Evolutionary conservation across 1,140 invertebrate genomes (phyloP).

Genomic region (Cyphomyrmex costatus): DNA sequence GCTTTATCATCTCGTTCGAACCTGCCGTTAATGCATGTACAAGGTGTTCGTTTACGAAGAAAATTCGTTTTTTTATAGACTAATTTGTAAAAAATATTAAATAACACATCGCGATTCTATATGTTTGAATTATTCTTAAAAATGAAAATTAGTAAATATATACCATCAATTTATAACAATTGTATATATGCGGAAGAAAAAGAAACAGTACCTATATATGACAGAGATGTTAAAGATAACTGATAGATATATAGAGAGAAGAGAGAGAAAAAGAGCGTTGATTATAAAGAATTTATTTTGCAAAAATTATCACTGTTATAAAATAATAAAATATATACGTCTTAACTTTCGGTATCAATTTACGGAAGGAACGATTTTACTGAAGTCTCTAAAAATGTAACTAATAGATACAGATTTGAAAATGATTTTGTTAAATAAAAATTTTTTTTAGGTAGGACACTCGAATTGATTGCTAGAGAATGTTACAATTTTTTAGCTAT

Average conservation of each 20-base stretch:
- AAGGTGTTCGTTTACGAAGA: neutral
- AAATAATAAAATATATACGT: no score
- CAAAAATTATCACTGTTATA: neutral
- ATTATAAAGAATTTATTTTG: neutral
- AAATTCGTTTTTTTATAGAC: conserved; percentile 1
- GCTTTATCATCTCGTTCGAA: conserved; percentile 5
- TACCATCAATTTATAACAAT: neutral
- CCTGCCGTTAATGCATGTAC: conserved; percentile 15
- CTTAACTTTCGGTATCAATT: neutral
- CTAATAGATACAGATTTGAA: no score
- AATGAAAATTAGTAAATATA: neutral
- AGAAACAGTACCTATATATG: neutral
- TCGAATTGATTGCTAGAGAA: no score
- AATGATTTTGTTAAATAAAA: no score
- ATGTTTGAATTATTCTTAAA: neutral
- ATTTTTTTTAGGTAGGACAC: no score
- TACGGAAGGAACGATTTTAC: no score
- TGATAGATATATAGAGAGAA: no score
- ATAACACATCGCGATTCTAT: neutral
- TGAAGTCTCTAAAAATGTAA: no score
- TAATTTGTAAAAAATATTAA: conserved; percentile 1
- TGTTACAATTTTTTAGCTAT: no score
- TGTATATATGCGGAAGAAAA: neutral
- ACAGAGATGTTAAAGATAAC: neutral
- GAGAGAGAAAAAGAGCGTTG: no score